Conservation (phyloP, 2,888 invertebrate species). For the Cantharis nigra region DNA sequence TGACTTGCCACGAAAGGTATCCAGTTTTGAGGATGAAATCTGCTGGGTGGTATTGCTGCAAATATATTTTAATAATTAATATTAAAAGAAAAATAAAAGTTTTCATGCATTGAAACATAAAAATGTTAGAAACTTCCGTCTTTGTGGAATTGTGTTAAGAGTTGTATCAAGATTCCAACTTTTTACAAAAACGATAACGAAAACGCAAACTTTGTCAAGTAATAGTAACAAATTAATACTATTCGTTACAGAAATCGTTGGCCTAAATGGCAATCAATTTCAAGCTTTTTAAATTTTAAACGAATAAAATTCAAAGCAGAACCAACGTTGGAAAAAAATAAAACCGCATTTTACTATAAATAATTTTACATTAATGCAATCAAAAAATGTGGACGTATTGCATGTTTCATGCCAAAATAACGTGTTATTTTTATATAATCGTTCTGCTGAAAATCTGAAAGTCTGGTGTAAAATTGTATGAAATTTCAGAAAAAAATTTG, state of each 20-base stretch:
- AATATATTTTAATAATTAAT: conserved; percentile 23
- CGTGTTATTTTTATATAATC: not conserved
- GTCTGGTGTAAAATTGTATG: not conserved
- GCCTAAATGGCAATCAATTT: not conserved
- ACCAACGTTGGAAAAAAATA: not conserved
- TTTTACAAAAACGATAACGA: not conserved
- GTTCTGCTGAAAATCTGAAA: not conserved
- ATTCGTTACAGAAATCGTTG: not conserved
- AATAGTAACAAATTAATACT: not conserved
- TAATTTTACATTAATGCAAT: not conserved
- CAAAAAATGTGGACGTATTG: not conserved
- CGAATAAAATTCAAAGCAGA: not conserved
- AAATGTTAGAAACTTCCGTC: not conserved
- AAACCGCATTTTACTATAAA: not conserved
- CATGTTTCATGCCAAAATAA: not conserved
- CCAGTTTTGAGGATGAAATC: conserved; percentile 65
- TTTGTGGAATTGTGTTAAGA: not conserved
- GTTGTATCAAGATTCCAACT: not conserved
- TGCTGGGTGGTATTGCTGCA: conserved; percentile 58
- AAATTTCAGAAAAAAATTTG: not conserved
- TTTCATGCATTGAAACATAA: not conserved
- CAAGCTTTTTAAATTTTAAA: not conserved
- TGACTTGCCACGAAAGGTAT: conserved; percentile 74
- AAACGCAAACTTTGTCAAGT: not conserved
- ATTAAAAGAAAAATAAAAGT: not conserved